Evolutionary conservation across 2,888 invertebrate species (phyloP), one percentile per base, ranked within the genome.

Genomic region (Amphimallon solstitiale): DNA sequence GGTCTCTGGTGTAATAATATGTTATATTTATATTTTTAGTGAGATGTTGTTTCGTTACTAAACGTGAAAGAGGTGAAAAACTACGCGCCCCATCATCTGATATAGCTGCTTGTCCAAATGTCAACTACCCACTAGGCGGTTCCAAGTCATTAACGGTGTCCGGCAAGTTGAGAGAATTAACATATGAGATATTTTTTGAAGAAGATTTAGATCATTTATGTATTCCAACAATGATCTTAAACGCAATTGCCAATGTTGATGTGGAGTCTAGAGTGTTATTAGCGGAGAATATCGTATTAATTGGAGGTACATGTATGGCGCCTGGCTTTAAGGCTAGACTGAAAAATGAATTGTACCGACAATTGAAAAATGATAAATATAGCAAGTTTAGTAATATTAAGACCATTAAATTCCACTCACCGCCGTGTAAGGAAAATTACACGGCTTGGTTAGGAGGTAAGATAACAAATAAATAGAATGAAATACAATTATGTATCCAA

Each of bases 11-110:
- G n/a, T n/a, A n/a, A n/a, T n/a, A n/a, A n/a, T n/a, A n/a, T n/a
- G 9, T 29, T 29, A 59, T 43, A 12, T 56, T 14, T 12, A 9
- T 23, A 19, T 12, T 38, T 73, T 14, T 84, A 89, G 92, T 94
- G 14, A 88, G 94, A 71, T 90, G 93, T 15, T 97, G 97, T 80
- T 95, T 97, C 84, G 94, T 96, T 12, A 93, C 93, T 1, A 90
- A 87, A 34, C 85, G 89, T 35, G 87, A 88, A 59, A 86, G 95
- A 72, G 90, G 92, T 1, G 83, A 85, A 69, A 85, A 85, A 74
- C 83, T 87, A 74, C 78, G 79, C 49, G 79, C 83, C 1, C 79
- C 80, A 7, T 77, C 84, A 67, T 81, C 86, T 29, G 84, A 77
- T 29, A 73, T 86, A 63, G 75, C 79, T 40, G 82, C 87, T 12